Evolutionary conservation across 2,888 invertebrate species (phyloP).

Genomic region (Rhagonycha lutea): DNA sequence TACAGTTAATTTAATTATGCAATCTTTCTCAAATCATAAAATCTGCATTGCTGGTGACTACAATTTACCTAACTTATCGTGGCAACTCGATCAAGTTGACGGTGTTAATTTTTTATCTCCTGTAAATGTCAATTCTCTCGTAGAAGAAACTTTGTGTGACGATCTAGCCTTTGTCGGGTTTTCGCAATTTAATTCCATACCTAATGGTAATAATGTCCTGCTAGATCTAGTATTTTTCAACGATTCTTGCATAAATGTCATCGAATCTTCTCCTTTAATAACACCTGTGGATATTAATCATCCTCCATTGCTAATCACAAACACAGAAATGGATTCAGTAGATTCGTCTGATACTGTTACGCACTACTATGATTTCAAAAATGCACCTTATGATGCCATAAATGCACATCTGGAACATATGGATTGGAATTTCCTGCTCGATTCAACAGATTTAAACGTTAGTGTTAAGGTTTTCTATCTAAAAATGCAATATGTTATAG

Average conservation of each 20-base stretch:
- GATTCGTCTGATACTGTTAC: neutral
- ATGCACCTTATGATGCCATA: too few relatives aligned
- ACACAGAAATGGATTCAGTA: neutral
- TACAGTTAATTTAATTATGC: neutral
- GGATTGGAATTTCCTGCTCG: too few relatives aligned
- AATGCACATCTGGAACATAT: too few relatives aligned
- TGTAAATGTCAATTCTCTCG: neutral
- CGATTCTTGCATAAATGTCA: neutral
- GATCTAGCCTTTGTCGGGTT: neutral
- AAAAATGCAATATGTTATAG: too few relatives aligned
- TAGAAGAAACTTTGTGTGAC: neutral
- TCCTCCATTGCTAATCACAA: neutral
- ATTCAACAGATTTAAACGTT: too few relatives aligned
- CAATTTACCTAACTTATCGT: neutral
- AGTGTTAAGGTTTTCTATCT: too few relatives aligned
- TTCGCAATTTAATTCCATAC: neutral
- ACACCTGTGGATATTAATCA: neutral
- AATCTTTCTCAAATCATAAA: neutral
- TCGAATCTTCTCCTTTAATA: neutral
- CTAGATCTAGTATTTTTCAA: neutral
- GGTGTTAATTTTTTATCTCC: neutral
- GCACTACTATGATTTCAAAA: neutral
- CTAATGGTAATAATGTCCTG: neutral
- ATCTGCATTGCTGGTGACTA: neutral
- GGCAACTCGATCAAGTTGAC: neutral